These are phyloP conservation scores for Fundulus diaphanus DNA, from an alignment of 2,797 vertebrate genomes.

Conservation along the genomic window DNA sequence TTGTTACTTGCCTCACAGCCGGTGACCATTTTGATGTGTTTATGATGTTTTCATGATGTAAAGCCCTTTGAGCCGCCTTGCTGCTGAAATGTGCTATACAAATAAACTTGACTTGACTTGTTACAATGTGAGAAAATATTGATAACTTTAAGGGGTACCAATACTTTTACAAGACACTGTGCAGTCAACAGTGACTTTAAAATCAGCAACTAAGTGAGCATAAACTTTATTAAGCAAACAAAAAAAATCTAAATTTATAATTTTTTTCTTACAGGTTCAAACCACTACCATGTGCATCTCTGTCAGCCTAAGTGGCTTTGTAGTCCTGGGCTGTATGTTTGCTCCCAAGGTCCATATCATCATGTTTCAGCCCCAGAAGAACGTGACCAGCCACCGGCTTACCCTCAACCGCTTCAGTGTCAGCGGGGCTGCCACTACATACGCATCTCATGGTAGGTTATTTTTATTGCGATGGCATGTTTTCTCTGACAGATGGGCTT, in stretches of 20 bases:
- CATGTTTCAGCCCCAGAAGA: conserved; percentile 99
- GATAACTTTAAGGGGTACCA: neutral
- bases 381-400: conserved; percentile 95
- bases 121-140: neutral
- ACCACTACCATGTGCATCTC: conserved; percentile 99
- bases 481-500: neutral
- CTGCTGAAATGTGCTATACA: too few species aligned
- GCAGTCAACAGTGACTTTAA: neutral
- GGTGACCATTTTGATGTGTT: too few species aligned
- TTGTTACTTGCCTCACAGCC: too few species aligned
- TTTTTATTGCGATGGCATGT: conserved; percentile 27
- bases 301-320: conserved; percentile 97
- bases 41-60: too few species aligned
- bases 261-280: conserved; percentile 86
- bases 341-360: conserved; percentile 98
- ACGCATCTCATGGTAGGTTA: conserved; percentile 90
- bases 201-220: conserved; percentile 31
- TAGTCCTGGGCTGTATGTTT: conserved; percentile 97
- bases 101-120: too few species aligned
- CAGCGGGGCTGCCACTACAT: conserved; percentile 91
- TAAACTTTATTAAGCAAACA: conserved; percentile 38
- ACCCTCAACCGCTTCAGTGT: conserved; percentile 98
- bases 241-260: conserved; percentile 31
- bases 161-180: neutral
- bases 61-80: too few species aligned